These are phyloP conservation scores for Epistrophe eligans DNA, from an alignment of 2,888 invertebrate genomes.

Conservation along the genomic window DNA sequence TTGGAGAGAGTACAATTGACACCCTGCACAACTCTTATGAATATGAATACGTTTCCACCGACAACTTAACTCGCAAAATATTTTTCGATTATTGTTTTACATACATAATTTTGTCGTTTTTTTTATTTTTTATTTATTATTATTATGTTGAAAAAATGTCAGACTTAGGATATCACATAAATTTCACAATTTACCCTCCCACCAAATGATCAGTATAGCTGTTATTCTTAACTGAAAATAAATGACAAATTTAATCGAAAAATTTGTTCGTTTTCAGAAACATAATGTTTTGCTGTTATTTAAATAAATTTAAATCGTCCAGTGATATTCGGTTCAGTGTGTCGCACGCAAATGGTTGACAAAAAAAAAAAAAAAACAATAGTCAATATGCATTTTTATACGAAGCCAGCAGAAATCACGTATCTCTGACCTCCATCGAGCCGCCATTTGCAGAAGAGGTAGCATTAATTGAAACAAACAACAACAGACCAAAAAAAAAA, in stretches of 20 bases:
- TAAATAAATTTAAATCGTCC: slow-evolving; percentile 17
- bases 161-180: too few species aligned
- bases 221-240: too few species aligned
- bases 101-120: too few species aligned
- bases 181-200: too few species aligned
- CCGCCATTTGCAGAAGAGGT: slow-evolving; percentile 21
- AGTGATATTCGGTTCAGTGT: slow-evolving; percentile 19
- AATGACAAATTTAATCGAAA: slow-evolving; percentile 7
- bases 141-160: too few species aligned
- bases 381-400: not conserved
- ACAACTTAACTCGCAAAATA: too few species aligned
- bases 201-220: too few species aligned
- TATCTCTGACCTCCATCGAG: slow-evolving; percentile 27
- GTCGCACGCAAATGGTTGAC: slow-evolving; percentile 14
- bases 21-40: too few species aligned
- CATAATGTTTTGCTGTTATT: slow-evolving; percentile 15
- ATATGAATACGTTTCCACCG: too few species aligned
- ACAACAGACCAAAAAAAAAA: not conserved
- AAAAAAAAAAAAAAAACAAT: not conserved
- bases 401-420: slow-evolving; percentile 6
- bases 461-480: slow-evolving; percentile 7
- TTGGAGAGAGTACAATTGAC: too few species aligned
- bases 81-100: too few species aligned
- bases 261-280: not conserved
- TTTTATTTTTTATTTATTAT: too few species aligned